Evolutionary conservation across 2,888 invertebrate genomes (phyloP), one percentile per base, ranked within the genome.

Genomic region (Caenorhabditis drosophilae): DNA sequence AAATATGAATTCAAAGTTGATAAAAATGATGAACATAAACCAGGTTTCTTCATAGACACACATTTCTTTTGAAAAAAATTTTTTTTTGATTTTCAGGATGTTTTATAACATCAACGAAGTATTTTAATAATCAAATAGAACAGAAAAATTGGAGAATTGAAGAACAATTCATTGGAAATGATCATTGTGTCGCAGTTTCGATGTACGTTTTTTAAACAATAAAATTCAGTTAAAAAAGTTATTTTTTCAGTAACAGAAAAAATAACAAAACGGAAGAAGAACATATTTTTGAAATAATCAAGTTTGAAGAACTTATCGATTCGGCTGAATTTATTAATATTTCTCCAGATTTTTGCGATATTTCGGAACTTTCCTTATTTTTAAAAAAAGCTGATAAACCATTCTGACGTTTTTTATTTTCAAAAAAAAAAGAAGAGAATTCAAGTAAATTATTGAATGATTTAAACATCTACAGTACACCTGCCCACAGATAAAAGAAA

Each of bases 61-160:
- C n/a, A n/a, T n/a, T n/a, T n/a, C n/a, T n/a, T n/a, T n/a, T n/a
- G n/a, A n/a, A n/a, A n/a, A n/a, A n/a, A n/a, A n/a, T n/a, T n/a
- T n/a, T n/a, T n/a, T 12, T 34, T 20, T 7, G 48, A 4, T 15
- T 34, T 52, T 40, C 54, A 76, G 76, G 73, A 11, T 41, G 53
- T 23, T 63, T 73, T 20, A 38, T 81, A 23, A 74, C 61, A 7
- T 76, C 79, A 12, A 81, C 82, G 6, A 54, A 46, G 11, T 79
- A 74, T 41, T 40, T 50, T 11, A 73, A 76, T 34, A 70, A 73
- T 23, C 67, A 62, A 2, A 50, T 50, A 26, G 48, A 20, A 4
- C 70, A 75, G 52, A 49, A 58, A 22, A 60, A 77, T 48, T 82
- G 79, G 78, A 25, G 66, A 20, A 82, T 82, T 51, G 82, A 82